Evolutionary conservation across 1,140 invertebrate species (phyloP), one percentile per base, ranked within the genome.

Genomic region (Nautilus pompilius): DNA sequence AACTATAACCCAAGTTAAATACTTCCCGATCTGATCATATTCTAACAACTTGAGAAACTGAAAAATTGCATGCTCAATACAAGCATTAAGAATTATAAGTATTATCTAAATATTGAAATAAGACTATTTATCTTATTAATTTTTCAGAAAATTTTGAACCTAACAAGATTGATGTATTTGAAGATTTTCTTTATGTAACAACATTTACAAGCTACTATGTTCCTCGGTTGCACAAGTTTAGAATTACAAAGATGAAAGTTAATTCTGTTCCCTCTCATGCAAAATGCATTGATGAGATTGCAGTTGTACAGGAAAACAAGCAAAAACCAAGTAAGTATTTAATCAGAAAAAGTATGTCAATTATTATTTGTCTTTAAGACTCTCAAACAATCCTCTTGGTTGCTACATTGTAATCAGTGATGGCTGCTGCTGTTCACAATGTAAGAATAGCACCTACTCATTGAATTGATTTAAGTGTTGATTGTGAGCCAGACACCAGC

Each of bases 151-250:
- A 20, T 49, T 58, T 36, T 58, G 20, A 83, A 73, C 90, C 90
- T 0, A 88, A 85, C 71, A 88, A 88, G 74, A 76, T 92, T 2
- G 90, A 91, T 66, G 84, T 92, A 0, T 92, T 92, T 79, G 90
- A 91, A 80, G 88, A 91, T 70, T 82, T 81, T 58, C 64, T 91
- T 2, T 92, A 88, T 70, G 82, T 91, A 8, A 87, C 88, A 26
- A 87, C 88, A 1, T 88, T 87, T 68, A 84, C 85, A 13, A 85
- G 84, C 28, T 86, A 89, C 74, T 85, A 85, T 57, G 85, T 92
- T 45, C 79, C 89, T n/a, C 85, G 85, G 66, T 79, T 91, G 70
- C 85, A 89, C 72, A 92, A 92, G 76, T 91, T 90, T 80, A 88
- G 88, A 5, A 85, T 46, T 13, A 49, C 53, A 5, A 46, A 68